Base-by-base conservation (phyloP, 1,140 invertebrate species). In the Marisa cornuarietis region DNA sequence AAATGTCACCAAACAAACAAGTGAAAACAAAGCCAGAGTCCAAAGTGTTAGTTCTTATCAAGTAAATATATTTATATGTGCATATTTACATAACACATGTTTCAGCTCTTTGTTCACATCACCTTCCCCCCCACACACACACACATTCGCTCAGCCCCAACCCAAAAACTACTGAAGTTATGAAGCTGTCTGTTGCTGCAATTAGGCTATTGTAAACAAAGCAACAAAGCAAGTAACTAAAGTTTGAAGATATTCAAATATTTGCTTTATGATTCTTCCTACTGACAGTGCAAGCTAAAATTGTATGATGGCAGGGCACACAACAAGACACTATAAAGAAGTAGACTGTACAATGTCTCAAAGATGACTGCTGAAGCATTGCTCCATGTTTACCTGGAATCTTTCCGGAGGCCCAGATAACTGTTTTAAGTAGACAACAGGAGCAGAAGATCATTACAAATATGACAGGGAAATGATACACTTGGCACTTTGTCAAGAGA, bases 331-430 rank as follows among this genome's bases (percentile, higher is more conserved):
- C 65, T n/a, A n/a, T n/a, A 68, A 24, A 13, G 65, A 68, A 68
- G 22, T 24, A 68, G 10, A 31, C 22, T 24, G 65, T 31, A 68
- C 22, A 18, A 68, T 68, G 22, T n/a, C 65, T 68, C 22, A 68
- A 68, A 18, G 65, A n/a, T 68, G 65, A 68, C 11, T 11, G 22
- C 22, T 68, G 22, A 31, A 68, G n/a, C 65, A 68, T 31, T 58
- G 16, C 16, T 58, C 54, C 31, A 42, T 58, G 54, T n/a, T 77
- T 77, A 77, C 76, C 76, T 77, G 76, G 76, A 54, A 68, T 77
- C 65, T 77, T 77, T 24, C 76, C 76, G 22, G 76, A n/a, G 26
- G 76, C 76, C 76, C 76, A 77, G 76, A 77, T 77, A 65, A 77
- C 76, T 77, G 68, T 62, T 8, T 49, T 16, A 13, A 14, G 22